Conservation (phyloP, 2,797 vertebrate genomes). For the Chelidonichthys spinosus region DNA sequence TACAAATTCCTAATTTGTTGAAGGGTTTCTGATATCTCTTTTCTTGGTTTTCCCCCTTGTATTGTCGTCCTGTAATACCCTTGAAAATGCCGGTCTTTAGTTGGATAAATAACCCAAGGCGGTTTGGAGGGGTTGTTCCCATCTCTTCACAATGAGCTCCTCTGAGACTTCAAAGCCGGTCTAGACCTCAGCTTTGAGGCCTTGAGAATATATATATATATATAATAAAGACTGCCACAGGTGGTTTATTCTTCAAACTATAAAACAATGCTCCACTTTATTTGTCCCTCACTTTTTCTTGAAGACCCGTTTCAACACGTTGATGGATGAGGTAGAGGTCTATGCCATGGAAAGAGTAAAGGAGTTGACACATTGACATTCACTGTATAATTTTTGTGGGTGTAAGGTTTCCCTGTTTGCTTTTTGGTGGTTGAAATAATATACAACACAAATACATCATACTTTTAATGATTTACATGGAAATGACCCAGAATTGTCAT, state of each 20-base stretch:
- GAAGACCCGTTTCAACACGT: slow-evolving; percentile 67
- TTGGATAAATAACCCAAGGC: slow-evolving; percentile 80
- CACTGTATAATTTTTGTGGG: slow-evolving; percentile 14
- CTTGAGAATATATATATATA: slow-evolving; percentile 60
- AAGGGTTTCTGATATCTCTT: slow-evolving; percentile 62
- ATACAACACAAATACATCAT: background rate
- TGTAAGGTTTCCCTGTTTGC: slow-evolving; percentile 6
- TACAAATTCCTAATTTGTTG: slow-evolving; percentile 71
- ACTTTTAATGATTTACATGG: slow-evolving; percentile 1
- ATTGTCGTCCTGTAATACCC: slow-evolving; percentile 65
- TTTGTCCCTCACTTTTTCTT: slow-evolving; percentile 65
- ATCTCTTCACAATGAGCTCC: slow-evolving; percentile 56
- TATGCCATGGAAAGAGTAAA: slow-evolving; percentile 31
- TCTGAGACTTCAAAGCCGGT: slow-evolving; percentile 78
- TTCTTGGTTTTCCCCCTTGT: slow-evolving; percentile 53
- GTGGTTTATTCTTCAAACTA: slow-evolving; percentile 76
- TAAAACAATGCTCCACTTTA: slow-evolving; percentile 72
- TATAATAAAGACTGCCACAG: slow-evolving; percentile 72
- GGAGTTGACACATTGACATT: slow-evolving; percentile 25
- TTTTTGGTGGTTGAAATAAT: slow-evolving; percentile 18
- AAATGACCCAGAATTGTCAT: slow-evolving; percentile 2
- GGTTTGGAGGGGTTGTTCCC: slow-evolving; percentile 57
- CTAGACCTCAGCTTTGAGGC: slow-evolving; percentile 62
- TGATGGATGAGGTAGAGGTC: slow-evolving; percentile 64
- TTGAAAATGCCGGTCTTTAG: slow-evolving; percentile 69